A percentile compares a stretch with the other conserved stretches of the same genome.
phyloP scores from a whole-genome alignment of 2,888 invertebrate genomes.

The Disparrhopalites patrizii region DNA sequence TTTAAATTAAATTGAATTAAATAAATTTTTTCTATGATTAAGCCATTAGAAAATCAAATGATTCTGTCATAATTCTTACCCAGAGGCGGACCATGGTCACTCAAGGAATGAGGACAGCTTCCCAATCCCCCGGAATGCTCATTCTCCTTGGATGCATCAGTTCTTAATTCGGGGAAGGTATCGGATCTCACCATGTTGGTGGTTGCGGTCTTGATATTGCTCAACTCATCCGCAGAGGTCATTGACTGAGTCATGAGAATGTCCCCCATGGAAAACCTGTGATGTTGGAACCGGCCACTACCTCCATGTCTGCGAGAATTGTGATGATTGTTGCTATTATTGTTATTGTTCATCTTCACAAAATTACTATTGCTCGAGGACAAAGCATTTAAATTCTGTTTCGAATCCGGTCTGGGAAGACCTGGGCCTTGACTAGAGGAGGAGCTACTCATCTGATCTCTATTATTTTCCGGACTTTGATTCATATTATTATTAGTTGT shows the following conservation, averaged over 20 bases:
- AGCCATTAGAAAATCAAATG: conserved; percentile 7
- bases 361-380: conserved; percentile 9
- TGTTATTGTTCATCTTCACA: conserved; percentile 22
- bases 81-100: conserved; percentile 16
- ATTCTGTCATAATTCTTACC: too few relatives aligned
- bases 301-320: conserved; percentile 22
- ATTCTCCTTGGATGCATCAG: conserved; percentile 46
- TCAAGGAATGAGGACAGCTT: conserved; percentile 16
- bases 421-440: conserved; percentile 15
- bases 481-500: not conserved
- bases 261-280: conserved; percentile 47
- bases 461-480: conserved; percentile 39
- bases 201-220: conserved; percentile 27
- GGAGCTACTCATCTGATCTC: not conserved
- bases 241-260: conserved; percentile 45
- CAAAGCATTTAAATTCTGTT: conserved; percentile 16
- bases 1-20: not conserved
- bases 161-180: conserved; percentile 47
- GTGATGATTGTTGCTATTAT: not conserved
- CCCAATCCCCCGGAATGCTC: conserved; percentile 6
- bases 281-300: conserved; percentile 42
- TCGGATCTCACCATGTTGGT: conserved; percentile 44
- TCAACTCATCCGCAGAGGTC: conserved; percentile 37
- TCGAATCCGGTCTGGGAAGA: conserved; percentile 29
- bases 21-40: not conserved